Evolutionary conservation across 2,888 invertebrate genomes (phyloP), one percentile per base, ranked within the genome.

Genomic region (Drosophila silvestris): DNA sequence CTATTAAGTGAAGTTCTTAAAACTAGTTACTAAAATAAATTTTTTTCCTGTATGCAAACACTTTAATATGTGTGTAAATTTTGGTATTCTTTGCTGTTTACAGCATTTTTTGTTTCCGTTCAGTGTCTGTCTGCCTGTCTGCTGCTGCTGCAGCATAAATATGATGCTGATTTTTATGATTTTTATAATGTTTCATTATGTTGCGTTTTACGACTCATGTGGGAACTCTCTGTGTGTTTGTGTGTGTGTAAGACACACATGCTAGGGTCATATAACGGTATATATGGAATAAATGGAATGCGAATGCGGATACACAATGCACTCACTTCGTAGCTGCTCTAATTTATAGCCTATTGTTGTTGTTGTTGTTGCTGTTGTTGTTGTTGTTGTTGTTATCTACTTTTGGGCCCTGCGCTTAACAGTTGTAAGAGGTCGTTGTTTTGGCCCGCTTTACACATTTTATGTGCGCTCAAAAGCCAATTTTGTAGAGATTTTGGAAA

Each of bases 161-260:
- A 82, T 88, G 88, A 88, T 89, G 89, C 85, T 87, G 86, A 87
- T 88, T 88, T 87, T 87, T 89, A 89, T 89, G 89, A 87, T 89
- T 88, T 87, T 88, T 89, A 85, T 88, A 85, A 89, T 88, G 87
- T 89, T 88, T 89, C 87, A 88, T 88, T 90, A 88, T 89, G 90
- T 81, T 89, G 78, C 82, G 82, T 78, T 89, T 88, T 88, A 88
- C 83, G 90, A 88, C 88, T 74, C 88, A 81, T 79, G 77, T 77
- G 87, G 89, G 87, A 86, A 65, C 69, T 14, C 14, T 1, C 19
- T 35, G 14, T 7, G 0, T 35, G 0, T 30, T 19, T n/a, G 37
- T 52, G 10, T 54, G 35, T 56, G 53, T 33, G 33, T 10, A 22
- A 16, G 10, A 32, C 75, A 63, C 70, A 72, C 69, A 81, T 83